Evolutionary conservation across 2,888 invertebrate species (phyloP).

Genomic region (Sinodicranocentrus sp.): DNA sequence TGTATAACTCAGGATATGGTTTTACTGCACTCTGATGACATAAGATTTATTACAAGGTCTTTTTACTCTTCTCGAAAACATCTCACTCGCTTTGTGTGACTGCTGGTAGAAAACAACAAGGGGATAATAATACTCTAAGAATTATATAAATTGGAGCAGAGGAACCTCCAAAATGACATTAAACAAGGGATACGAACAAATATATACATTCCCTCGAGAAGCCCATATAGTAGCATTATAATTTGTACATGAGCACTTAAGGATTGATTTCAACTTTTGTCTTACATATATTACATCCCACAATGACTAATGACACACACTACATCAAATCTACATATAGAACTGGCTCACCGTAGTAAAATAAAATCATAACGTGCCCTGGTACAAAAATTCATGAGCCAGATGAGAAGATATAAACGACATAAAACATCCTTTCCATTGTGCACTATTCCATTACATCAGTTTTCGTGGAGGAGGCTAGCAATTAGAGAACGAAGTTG

Average conservation of each 20-base stretch:
- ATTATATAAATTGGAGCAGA: slow-evolving; percentile 36
- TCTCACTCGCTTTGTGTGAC: neutral
- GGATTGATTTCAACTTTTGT: no score
- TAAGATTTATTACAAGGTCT: slow-evolving; percentile 52
- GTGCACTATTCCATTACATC: neutral
- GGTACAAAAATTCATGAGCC: neutral
- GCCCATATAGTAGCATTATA: no score
- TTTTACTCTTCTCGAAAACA: neutral
- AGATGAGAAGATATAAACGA: neutral
- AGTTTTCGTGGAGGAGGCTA: slow-evolving; percentile 3
- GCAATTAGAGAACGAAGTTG: slow-evolving; percentile 12
- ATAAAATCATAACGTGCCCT: neutral
- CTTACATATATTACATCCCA: neutral
- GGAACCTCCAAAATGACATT: slow-evolving; percentile 36
- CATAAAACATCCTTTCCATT: no score
- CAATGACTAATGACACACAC: slow-evolving; percentile 21
- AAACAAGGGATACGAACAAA: neutral
- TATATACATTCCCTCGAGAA: no score
- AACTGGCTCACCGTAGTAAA: neutral
- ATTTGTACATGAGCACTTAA: no score
- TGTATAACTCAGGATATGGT: neutral
- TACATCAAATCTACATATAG: neutral
- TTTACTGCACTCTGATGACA: slow-evolving; percentile 12
- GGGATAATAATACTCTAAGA: neutral
- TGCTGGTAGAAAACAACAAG: neutral